phyloP scores from a whole-genome alignment of 2,113 vertebrate species.

The Manacus vitellinus region DNA sequence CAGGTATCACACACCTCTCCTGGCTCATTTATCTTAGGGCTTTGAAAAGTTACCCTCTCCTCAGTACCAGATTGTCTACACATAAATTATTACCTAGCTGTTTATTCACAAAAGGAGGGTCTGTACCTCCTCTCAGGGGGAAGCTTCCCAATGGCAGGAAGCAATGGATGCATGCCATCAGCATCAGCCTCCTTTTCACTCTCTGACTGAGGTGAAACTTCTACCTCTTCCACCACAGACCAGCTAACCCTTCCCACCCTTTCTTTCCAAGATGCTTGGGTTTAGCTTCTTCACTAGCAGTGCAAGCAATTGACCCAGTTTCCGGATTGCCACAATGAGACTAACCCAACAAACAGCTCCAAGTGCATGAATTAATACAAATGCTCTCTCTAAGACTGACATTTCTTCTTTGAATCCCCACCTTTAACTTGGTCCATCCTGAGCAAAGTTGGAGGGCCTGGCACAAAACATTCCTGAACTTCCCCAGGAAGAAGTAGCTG shows the following conservation, averaged over 20 bases:
- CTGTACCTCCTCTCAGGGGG: not conserved
- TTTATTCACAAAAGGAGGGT: not conserved
- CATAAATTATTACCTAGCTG: not conserved
- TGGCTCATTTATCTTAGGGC: not conserved
- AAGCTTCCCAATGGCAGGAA: not conserved
- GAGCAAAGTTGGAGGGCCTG: not conserved
- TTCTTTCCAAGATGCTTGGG: not conserved
- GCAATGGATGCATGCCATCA: accelerated
- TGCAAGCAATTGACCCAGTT: not conserved
- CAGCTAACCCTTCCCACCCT: not conserved
- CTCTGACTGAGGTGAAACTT: not conserved
- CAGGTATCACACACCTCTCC: not conserved
- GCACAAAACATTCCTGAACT: not conserved
- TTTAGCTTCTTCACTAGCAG: not conserved
- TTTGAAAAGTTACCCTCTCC: not conserved
- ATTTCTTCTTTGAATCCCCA: not conserved
- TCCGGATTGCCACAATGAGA: not conserved
- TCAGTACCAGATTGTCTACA: not conserved
- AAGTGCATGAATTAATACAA: accelerated
- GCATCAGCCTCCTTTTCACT: not conserved
- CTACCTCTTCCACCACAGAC: not conserved
- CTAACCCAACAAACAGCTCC: not conserved
- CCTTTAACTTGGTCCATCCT: not conserved
- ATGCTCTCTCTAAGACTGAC: not conserved
- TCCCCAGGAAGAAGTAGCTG: not conserved